Evolutionary conservation across 2,113 vertebrate genomes (phyloP), one percentile per base, ranked within the genome.

Genomic region (Tupaia tana): DNA sequence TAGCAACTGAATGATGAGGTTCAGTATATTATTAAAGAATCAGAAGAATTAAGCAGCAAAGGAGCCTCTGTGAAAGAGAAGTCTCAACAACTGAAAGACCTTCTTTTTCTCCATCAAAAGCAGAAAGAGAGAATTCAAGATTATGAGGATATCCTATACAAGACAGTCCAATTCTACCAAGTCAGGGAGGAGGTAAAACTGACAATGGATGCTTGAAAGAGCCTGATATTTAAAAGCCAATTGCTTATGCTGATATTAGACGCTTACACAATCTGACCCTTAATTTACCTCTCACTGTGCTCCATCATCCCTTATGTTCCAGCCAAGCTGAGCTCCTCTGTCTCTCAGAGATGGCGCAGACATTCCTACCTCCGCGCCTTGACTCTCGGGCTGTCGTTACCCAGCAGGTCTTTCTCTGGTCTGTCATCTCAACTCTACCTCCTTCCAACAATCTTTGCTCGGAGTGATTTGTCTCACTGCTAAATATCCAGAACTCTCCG

Each of bases 1-100:
- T 92, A 99, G 99, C 98, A 99, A 98, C 97, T 99, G 81, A 98
- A 98, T 64, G 98, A 98, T 88, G 99, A 99, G 85, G 98, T 99
- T 88, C 99, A 99, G 73, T 97, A 98, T 61, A 75, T 98, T 85
- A 83, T 98, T 93, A 99, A 98, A 97, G 98, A 98, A 64, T 98
- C 99, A 75, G 98, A 99, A 95, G 94, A 98, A 58, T 90, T 99
- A 92, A 96, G 89, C 16, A 95, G 97, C 54, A 98, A 98, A 98
- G 98, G 98, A 90, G 97, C 97, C 80, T 97, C 98, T 7, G 27
- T 96, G n/a, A 97, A 98, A 89, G 98, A 99, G 92, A 98, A 98
- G 96, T 98, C 98, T 74, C 98, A 99, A 54, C 98, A 98, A 66
- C 89, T 99, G 83, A 97, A 96, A 6, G 98, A 99, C 59, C 98